Base-by-base conservation (phyloP, 2,797 vertebrate genomes). In the Enteromius afrohamiltoni region DNA sequence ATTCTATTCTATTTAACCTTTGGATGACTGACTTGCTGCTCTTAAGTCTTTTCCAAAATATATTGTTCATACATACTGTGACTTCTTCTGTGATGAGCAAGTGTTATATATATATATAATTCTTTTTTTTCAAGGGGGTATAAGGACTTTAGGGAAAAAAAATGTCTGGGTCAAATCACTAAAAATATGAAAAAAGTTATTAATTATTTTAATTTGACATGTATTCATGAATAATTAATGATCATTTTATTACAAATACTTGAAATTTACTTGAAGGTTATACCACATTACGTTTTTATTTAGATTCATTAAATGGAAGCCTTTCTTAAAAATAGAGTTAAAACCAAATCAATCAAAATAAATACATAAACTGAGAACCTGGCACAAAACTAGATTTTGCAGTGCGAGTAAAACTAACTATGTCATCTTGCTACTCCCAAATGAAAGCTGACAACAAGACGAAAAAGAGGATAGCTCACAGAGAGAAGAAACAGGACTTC, bases 401-500 rank as follows among this genome's bases (percentile, higher is more conserved):
- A n/a, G 21, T 21, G 47, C 10, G 3, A 6, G 47, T 73, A 16
- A 49, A 51, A 65, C 23, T 75, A 42, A 78, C 26, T 60, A 7
- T 37, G 17, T 45, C 6, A 19, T 55, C n/a, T 55, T 69, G 14
- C 80, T 83, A 9, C 83, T 77, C n/a, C 49, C 65, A 65, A 64
- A 70, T 68, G 14, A 79, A 83, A 99, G 98, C 97, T 0, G 96
- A 99, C 87, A 98, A 97, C 84, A 95, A 95, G 9, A 96, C 96
- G 55, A 99, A 98, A 91, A 96, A 97, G n/a, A 93, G 94, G 0
- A 96, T 97, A 2, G 96, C 96, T 0, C 96, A 98, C 87, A 95
- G 96, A 17, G 98, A 97, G 87, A 91, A 94, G 90, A 99, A 97
- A 91, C 96, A 97, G 58, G 98, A 99, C 90, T 99, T 99, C 90